Percentiles rank a stretch among this genome's conserved stretches.
Conservation (phyloP, 1,140 invertebrate species). For the Bradysia coprophila region DNA sequence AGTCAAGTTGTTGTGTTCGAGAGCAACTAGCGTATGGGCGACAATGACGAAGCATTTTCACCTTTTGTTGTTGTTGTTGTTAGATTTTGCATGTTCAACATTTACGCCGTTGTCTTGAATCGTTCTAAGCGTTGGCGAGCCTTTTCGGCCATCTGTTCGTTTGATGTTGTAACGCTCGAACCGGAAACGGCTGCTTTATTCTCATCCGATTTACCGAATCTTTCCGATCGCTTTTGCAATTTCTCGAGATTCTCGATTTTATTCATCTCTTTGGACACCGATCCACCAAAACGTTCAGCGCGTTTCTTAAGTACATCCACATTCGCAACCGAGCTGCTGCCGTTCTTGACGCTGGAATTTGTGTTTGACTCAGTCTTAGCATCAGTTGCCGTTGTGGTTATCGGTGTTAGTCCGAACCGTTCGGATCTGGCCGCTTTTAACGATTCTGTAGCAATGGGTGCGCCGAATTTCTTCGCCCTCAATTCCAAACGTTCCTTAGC, state of each 20-base stretch:
- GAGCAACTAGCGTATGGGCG: no score
- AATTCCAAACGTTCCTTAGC: conserved; percentile 51
- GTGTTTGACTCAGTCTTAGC: conserved; percentile 12
- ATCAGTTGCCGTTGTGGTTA: conserved; percentile 9
- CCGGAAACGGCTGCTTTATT: conserved; percentile 14
- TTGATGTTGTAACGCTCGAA: background rate
- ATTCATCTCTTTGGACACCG: conserved; percentile 43
- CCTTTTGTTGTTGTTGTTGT: no score
- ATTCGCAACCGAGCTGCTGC: conserved; percentile 14
- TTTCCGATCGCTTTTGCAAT: conserved; percentile 47
- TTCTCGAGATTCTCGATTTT: conserved; percentile 44
- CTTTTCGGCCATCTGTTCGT: conserved; percentile 12
- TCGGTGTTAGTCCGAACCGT: conserved; percentile 32
- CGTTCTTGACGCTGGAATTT: conserved; percentile 20
- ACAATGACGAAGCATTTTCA: no score
- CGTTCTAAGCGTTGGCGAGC: conserved; percentile 17
- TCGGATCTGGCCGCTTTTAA: conserved; percentile 46
- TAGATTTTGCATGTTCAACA: background rate
- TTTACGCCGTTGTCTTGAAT: conserved; percentile 10
- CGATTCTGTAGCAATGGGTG: conserved; percentile 31
- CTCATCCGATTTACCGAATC: conserved; percentile 37
- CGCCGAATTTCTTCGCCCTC: conserved; percentile 61
- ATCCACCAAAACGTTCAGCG: conserved; percentile 53
- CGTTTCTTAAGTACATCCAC: conserved; percentile 51
- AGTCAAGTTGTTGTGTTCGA: no score